Evolutionary conservation across 2,888 invertebrate species (phyloP).

Genomic region (Nephrotoma appendiculata): DNA sequence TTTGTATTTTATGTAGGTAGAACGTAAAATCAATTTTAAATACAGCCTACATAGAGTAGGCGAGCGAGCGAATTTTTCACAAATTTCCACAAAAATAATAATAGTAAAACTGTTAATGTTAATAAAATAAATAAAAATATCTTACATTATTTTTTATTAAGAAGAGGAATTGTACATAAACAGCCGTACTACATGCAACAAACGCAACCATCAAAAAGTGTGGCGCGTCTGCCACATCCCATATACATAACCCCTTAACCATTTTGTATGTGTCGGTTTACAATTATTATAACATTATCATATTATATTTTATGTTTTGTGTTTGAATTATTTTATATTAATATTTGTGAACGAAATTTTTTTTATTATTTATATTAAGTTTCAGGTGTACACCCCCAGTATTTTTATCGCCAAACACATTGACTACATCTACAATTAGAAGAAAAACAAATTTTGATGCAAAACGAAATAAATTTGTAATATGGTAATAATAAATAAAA

Average conservation of each 20-base stretch:
- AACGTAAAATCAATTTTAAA: background rate
- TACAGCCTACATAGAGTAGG: background rate
- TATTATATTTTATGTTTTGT: background rate
- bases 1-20: background rate
- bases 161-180: background rate
- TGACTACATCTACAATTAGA: constrained; percentile 70
- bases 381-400: constrained; percentile 11
- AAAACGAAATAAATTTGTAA: background rate
- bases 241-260: constrained; percentile 5
- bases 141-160: background rate
- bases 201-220: constrained; percentile 4
- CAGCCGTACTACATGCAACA: background rate
- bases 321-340: background rate
- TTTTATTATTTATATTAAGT: background rate
- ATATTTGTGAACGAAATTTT: background rate
- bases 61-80: background rate
- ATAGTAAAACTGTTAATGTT: background rate
- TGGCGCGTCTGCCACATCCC: background rate
- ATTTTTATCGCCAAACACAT: constrained; percentile 72
- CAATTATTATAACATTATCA: background rate
- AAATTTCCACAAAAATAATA: background rate
- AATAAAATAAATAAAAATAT: background rate
- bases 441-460: constrained; percentile 13
- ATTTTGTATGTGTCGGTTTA: background rate
- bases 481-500: background rate